phyloP scores from a whole-genome alignment of 1,140 invertebrate genomes.

The Drosophila erecta region DNA sequence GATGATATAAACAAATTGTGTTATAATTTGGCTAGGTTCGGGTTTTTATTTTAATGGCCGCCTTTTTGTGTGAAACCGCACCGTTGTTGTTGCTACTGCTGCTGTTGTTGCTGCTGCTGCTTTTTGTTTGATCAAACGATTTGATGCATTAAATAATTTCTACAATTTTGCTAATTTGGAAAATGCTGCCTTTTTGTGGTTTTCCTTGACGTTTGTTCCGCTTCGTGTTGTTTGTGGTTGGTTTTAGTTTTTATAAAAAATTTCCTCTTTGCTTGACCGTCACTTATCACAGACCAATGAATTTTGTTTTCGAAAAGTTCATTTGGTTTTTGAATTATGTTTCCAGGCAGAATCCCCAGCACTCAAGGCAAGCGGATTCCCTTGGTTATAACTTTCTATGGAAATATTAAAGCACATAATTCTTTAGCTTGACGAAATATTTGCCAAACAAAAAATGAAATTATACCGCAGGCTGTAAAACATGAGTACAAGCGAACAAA shows the following conservation, averaged over 20 bases:
- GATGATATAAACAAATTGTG: slow-evolving; percentile 74
- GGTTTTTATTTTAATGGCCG: slow-evolving; percentile 50
- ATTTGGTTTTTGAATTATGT: slow-evolving; percentile 53
- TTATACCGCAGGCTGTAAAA: slow-evolving; percentile 14
- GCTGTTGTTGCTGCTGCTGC: background rate
- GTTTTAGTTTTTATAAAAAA: slow-evolving; percentile 42
- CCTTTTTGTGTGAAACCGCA: slow-evolving; percentile 54
- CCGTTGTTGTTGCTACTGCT: slow-evolving; percentile 25
- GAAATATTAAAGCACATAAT: background rate
- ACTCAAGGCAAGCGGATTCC: slow-evolving; percentile 20
- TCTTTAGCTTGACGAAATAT: slow-evolving; percentile 15
- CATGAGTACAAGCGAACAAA: slow-evolving; percentile 33
- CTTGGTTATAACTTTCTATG: slow-evolving; percentile 2
- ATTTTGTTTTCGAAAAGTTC: slow-evolving; percentile 63
- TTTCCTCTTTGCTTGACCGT: slow-evolving; percentile 62
- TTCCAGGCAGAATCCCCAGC: slow-evolving; percentile 17
- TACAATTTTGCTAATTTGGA: slow-evolving; percentile 76
- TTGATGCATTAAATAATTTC: slow-evolving; percentile 78
- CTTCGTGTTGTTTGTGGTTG: slow-evolving; percentile 47
- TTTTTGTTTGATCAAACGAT: slow-evolving; percentile 64
- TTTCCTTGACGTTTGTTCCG: slow-evolving; percentile 52
- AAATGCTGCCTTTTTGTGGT: slow-evolving; percentile 68
- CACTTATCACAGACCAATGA: slow-evolving; percentile 84
- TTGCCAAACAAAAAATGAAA: background rate
- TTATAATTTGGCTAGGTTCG: slow-evolving; percentile 74